Base-by-base conservation (phyloP, 1,140 invertebrate genomes). In the Aphidius gifuensis region DNA sequence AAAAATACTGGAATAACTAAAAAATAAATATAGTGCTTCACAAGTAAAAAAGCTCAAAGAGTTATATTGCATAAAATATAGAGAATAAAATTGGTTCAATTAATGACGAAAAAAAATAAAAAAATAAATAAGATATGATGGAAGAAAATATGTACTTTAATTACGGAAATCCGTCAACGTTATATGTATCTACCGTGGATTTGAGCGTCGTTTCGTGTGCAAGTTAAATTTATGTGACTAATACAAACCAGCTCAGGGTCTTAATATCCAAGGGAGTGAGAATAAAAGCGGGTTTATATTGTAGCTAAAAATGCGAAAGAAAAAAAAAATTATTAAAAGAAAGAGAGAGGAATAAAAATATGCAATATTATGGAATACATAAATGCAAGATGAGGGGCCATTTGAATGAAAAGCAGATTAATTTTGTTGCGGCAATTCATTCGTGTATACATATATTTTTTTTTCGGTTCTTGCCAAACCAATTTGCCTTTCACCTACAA, bases 351-450 rank as follows among this genome's bases (percentile, higher is more conserved):
- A 74, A 71, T 62, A 61, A 73, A 75, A 77, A 77, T 75, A 68
- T 73, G 75, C 75, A 76, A 78, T 78, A 78, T 78, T 74, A 77
- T 67, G 74, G 76, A 78, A 77, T 77, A 77, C 68, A 78, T 78
- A 78, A 78, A 78, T 77, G 73, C 71, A 69, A 76, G 76, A 78
- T 77, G 75, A 77, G 75, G 71, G 51, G 51, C 69, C 66, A 77
- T 78, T 78, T 77, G 74, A 76, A 77, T 77, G 74, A 76, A 74
- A 74, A 76, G 72, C 69, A 76, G 74, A 77, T 78, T 76, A 78
- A 77, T 77, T 72, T 74, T 69, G 69, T 64, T 69, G 67, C 23
- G 50, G 65, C 65, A 68, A 74, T 69, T 74, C 63, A 64, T 68
- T 69, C 44, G 16, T 56, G 38, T 9, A 53, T 53, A 16, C 53